phyloP scores from a whole-genome alignment of 2,888 invertebrate species.

The Lymantria dispar region DNA sequence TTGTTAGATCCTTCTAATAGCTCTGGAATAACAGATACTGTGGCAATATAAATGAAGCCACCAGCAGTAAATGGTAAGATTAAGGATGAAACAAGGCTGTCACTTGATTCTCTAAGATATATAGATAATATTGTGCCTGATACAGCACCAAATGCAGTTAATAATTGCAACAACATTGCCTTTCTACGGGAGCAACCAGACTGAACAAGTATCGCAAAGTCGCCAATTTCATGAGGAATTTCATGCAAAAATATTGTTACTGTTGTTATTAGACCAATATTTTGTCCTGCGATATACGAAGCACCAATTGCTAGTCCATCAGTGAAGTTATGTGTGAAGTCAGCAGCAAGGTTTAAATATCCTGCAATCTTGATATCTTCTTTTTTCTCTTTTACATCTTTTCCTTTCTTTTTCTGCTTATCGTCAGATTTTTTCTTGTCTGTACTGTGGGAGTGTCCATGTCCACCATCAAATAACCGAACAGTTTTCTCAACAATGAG shows the following conservation, averaged over 20 bases:
- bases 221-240: slow-evolving; percentile 99
- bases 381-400: slow-evolving; percentile 50
- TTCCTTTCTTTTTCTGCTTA: slow-evolving; percentile 60
- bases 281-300: slow-evolving; percentile 95
- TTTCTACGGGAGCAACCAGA: slow-evolving; percentile 96
- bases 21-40: slow-evolving; percentile 99
- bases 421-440: slow-evolving; percentile 70
- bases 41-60: slow-evolving; percentile 99
- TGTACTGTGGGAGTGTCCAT: slow-evolving; percentile 87
- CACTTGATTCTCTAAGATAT: slow-evolving; percentile 87
- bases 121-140: slow-evolving; percentile 96
- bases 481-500: slow-evolving; percentile 96
- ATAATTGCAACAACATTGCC: slow-evolving; percentile 96
- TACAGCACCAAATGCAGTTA: slow-evolving; percentile 97
- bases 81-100: slow-evolving; percentile 90
- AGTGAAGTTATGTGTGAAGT: slow-evolving; percentile 99
- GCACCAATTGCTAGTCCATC: slow-evolving; percentile 99
- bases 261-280: slow-evolving; percentile 94
- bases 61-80: slow-evolving; percentile 99
- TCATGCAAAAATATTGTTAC: slow-evolving; percentile 98
- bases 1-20: slow-evolving; percentile 94
- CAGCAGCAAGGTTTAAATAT: slow-evolving; percentile 98
- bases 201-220: slow-evolving; percentile 98
- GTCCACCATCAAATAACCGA: slow-evolving; percentile 91
- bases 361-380: slow-evolving; percentile 83